phyloP scores from a whole-genome alignment of 1,140 invertebrate genomes.

The Hyles vespertilio region DNA sequence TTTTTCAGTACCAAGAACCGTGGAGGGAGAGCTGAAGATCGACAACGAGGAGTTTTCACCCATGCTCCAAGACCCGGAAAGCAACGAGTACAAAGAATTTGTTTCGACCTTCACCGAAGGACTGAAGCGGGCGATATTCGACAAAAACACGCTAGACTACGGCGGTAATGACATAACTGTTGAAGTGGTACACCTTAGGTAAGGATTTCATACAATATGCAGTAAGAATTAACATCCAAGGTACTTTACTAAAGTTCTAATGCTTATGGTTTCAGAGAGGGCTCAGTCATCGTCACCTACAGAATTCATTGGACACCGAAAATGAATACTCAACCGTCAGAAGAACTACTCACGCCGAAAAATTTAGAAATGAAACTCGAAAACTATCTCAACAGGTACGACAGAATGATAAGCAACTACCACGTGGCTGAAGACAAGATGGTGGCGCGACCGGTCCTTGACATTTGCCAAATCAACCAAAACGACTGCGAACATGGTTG shows the following conservation, averaged over 20 bases:
- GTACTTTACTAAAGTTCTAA: too few relatives aligned
- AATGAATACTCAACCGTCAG: conserved; percentile 59
- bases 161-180: conserved; percentile 75
- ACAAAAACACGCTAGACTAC: conserved; percentile 69
- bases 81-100: conserved; percentile 78
- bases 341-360: conserved; percentile 74
- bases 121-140: conserved; percentile 76
- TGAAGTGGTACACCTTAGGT: conserved; percentile 81
- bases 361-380: conserved; percentile 69
- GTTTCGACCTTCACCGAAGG: conserved; percentile 65
- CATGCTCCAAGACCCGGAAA: conserved; percentile 77
- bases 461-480: conserved; percentile 86
- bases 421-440: conserved; percentile 72
- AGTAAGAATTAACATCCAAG: too few relatives aligned
- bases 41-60: conserved; percentile 80
- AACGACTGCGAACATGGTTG: conserved; percentile 87
- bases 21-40: conserved; percentile 81
- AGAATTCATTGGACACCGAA: conserved; percentile 79
- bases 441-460: conserved; percentile 74
- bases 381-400: conserved; percentile 66
- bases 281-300: conserved; percentile 80
- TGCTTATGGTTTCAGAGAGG: conserved; percentile 70
- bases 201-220: conserved; percentile 10
- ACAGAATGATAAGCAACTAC: conserved; percentile 76
- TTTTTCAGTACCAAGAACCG: conserved; percentile 77